Conservation (phyloP, 2,797 vertebrate species). For the Heterohyrax brucei region DNA sequence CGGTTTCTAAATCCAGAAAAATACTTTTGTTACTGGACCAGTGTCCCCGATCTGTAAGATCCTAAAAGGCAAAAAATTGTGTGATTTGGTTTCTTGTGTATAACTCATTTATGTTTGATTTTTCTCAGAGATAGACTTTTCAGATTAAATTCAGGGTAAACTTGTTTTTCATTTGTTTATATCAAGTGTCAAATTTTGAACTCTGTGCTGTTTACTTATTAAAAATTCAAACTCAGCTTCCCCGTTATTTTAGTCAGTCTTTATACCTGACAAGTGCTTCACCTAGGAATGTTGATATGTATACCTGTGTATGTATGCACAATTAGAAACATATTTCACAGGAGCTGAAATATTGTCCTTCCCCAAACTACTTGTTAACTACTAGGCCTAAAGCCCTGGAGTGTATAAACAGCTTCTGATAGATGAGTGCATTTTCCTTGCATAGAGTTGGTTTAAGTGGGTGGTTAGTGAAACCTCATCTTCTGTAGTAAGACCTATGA, state of each 20-base stretch:
- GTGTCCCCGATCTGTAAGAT: not conserved
- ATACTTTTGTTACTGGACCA: not conserved
- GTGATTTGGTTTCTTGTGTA: constrained; percentile 2
- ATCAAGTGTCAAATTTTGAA: constrained; percentile 51
- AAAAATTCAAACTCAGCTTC: constrained; percentile 15
- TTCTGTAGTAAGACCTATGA: constrained; percentile 8
- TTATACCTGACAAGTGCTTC: constrained; percentile 33
- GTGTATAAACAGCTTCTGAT: not conserved
- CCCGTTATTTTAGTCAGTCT: not conserved
- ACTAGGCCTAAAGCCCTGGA: not conserved
- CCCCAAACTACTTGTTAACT: not conserved
- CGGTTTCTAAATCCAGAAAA: constrained; percentile 53
- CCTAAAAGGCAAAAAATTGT: not conserved
- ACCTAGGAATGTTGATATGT: not conserved
- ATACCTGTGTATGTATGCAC: not conserved
- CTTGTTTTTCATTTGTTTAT: constrained; percentile 7
- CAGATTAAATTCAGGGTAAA: constrained; percentile 20
- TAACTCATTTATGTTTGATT: constrained; percentile 8
- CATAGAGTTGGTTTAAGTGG: not conserved
- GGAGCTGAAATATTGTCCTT: not conserved
- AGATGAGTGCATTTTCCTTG: constrained; percentile 4
- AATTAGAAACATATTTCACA: constrained; percentile 14
- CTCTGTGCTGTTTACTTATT: constrained; percentile 7
- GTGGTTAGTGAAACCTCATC: not conserved
- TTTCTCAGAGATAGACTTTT: constrained; percentile 5